Evolutionary conservation across 2,888 invertebrate genomes (phyloP).

Genomic region (Nezara viridula): DNA sequence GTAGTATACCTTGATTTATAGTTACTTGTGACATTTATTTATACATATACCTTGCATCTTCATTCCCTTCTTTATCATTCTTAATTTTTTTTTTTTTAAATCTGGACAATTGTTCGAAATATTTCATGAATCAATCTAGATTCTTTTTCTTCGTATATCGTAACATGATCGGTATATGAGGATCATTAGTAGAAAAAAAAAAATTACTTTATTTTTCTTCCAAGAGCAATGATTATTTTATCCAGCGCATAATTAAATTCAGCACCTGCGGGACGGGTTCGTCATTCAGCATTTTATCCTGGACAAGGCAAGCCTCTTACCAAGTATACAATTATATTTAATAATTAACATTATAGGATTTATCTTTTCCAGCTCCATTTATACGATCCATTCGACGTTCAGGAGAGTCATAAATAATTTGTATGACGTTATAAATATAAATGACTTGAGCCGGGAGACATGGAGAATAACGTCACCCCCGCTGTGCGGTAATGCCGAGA

Average conservation of each 20-base stretch:
- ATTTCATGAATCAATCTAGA: no score
- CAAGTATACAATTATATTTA: neutral
- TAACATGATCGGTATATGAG: no score
- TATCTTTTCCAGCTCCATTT: neutral
- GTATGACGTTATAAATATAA: constrained; percentile 31
- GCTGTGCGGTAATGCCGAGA: constrained; percentile 53
- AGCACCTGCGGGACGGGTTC: no score
- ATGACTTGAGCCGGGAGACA: neutral
- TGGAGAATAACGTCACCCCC: neutral
- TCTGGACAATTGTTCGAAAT: neutral
- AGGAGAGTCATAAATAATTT: constrained; percentile 11
- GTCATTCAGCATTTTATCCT: neutral
- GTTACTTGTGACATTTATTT: neutral
- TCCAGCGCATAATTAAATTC: no score
- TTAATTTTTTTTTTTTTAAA: neutral
- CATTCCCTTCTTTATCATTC: neutral
- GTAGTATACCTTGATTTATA: constrained; percentile 37
- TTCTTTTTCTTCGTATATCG: no score
- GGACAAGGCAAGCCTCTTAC: neutral
- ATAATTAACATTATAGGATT: neutral
- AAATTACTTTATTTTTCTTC: no score
- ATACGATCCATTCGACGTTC: neutral
- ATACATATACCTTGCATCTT: neutral
- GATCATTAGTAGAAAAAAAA: no score
- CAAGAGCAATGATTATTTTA: no score